Percentiles rank a stretch among this genome's conserved stretches.
phyloP scores from a whole-genome alignment of 1,140 invertebrate species.

The Uloborus diversus region DNA sequence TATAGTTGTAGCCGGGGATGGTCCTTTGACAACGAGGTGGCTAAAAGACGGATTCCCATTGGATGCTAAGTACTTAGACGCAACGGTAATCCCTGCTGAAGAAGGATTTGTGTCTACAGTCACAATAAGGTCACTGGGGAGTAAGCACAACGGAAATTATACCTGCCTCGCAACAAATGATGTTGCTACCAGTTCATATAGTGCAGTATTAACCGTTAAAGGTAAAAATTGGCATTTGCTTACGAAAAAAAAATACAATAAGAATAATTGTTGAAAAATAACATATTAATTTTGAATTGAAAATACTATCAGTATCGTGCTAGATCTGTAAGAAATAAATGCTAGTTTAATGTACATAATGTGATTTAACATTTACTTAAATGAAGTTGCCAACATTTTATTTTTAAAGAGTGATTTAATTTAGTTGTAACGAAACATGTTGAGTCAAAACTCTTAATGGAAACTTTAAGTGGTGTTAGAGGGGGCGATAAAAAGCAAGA shows the following conservation, averaged over 20 bases:
- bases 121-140: conserved; percentile 63
- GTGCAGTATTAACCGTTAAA: conserved; percentile 61
- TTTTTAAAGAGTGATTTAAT: too few species aligned
- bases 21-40: conserved; percentile 68
- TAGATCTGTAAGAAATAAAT: too few species aligned
- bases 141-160: conserved; percentile 70
- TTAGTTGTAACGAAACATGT: too few species aligned
- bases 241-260: not conserved
- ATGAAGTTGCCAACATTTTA: too few species aligned
- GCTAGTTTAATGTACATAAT: too few species aligned
- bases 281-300: too few species aligned
- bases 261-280: too few species aligned
- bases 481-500: too few species aligned
- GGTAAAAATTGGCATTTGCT: not conserved
- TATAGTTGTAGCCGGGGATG: conserved; percentile 64
- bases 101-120: conserved; percentile 64
- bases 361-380: too few species aligned
- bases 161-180: conserved; percentile 70
- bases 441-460: too few species aligned
- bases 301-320: too few species aligned
- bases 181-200: conserved; percentile 67
- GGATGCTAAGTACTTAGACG: not conserved
- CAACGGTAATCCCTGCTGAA: conserved; percentile 35
- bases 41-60: conserved; percentile 70
- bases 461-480: too few species aligned